Percentiles rank a stretch among this genome's conserved stretches.
These are phyloP conservation scores for Atherix ibis DNA, from an alignment of 2,888 invertebrate species.

Conservation along the genomic window DNA sequence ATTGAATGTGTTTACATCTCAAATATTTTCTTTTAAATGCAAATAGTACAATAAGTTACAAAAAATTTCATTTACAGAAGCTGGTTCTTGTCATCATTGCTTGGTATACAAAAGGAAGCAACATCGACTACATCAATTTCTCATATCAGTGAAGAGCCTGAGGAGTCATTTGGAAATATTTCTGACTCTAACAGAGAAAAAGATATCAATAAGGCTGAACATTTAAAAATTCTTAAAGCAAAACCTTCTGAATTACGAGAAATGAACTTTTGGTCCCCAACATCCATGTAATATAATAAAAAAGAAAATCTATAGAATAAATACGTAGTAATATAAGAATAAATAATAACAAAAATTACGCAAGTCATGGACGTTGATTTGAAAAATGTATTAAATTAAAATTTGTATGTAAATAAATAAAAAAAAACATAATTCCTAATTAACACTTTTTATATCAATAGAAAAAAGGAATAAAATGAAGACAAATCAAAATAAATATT, in stretches of 20 bases:
- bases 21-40: conserved; percentile 12
- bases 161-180: conserved; percentile 11
- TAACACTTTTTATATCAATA: no score
- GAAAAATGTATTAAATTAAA: neutral
- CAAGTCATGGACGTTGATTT: neutral
- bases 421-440: no score
- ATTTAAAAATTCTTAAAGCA: conserved; percentile 33
- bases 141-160: conserved; percentile 30
- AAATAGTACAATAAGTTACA: conserved; percentile 7
- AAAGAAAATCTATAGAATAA: neutral
- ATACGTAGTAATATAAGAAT: neutral
- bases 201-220: conserved; percentile 23
- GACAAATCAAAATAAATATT: no score
- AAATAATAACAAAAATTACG: neutral
- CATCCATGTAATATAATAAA: conserved; percentile 47
- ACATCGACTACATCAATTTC: conserved; percentile 36
- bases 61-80: conserved; percentile 32
- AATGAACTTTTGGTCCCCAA: conserved; percentile 77
- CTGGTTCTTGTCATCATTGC: conserved; percentile 49
- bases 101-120: conserved; percentile 47
- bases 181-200: conserved; percentile 1
- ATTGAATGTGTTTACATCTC: neutral
- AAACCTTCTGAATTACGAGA: conserved; percentile 59
- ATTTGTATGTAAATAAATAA: no score
- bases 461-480: no score